These are phyloP conservation scores for Misgurnus anguillicaudatus DNA, from an alignment of 2,113 vertebrate genomes.

Conservation along the genomic window DNA sequence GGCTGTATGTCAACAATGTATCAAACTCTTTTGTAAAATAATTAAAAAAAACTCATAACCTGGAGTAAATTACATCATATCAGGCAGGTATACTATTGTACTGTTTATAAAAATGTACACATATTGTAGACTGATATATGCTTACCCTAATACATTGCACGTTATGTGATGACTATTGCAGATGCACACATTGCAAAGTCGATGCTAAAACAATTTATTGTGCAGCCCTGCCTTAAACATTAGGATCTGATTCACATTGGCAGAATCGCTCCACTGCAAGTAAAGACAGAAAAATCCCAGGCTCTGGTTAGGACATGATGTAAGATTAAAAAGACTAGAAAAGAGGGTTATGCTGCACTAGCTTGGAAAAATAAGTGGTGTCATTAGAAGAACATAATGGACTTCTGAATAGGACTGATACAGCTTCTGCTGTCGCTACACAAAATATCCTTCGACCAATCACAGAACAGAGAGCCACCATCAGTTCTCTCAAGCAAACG, in stretches of 20 bases:
- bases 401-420: conserved; percentile 72
- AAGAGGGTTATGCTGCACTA: conserved; percentile 39
- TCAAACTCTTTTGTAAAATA: too few species aligned
- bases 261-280: neutral
- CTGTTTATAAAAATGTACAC: too few species aligned
- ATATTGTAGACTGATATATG: too few species aligned
- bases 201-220: too few species aligned
- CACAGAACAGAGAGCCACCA: conserved; percentile 42
- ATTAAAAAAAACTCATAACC: too few species aligned
- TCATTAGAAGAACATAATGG: conserved; percentile 59
- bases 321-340: conserved; percentile 7
- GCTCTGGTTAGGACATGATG: neutral
- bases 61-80: too few species aligned
- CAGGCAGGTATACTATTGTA: too few species aligned
- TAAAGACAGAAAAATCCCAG: neutral
- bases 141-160: too few species aligned
- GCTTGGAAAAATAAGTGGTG: conserved; percentile 37
- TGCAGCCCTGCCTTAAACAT: too few species aligned
- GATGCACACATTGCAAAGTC: too few species aligned
- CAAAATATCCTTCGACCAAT: neutral
- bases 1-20: too few species aligned
- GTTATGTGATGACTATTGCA: too few species aligned
- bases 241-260: neutral
- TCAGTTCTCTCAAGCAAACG: conserved; percentile 34
- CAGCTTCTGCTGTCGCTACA: conserved; percentile 49